Evolutionary conservation across 1,140 invertebrate species (phyloP).

Genomic region (Sinonovacula constricta): DNA sequence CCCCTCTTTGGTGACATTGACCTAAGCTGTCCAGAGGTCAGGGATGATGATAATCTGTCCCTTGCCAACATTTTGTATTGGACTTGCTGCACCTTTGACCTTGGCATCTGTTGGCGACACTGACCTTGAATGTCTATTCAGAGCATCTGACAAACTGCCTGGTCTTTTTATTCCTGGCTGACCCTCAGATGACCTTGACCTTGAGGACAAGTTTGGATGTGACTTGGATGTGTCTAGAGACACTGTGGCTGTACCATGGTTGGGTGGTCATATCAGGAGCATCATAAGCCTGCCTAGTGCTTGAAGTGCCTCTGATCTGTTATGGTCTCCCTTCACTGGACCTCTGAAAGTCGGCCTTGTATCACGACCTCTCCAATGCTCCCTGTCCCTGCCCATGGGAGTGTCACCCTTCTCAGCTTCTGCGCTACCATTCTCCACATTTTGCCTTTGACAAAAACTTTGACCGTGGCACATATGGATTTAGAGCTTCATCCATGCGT

Average conservation of each 20-base stretch:
- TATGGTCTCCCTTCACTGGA: constrained; percentile 41
- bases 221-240: constrained; percentile 25
- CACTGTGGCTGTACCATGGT: constrained; percentile 40
- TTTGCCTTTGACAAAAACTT: constrained; percentile 28
- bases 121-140: neutral
- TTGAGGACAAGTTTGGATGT: constrained; percentile 22
- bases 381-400: too few species aligned
- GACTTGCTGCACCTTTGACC: neutral
- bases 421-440: neutral
- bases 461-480: constrained; percentile 42
- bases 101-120: neutral
- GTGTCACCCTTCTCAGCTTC: too few species aligned
- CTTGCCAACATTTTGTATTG: neutral
- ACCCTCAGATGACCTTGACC: constrained; percentile 25
- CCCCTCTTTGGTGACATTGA: constrained; percentile 31
- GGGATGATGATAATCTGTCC: constrained; percentile 37
- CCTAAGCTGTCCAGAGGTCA: constrained; percentile 39
- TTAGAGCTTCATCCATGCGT: constrained; percentile 23
- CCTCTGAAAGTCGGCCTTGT: neutral
- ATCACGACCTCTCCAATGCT: neutral
- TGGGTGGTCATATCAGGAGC: neutral
- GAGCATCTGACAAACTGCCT: neutral
- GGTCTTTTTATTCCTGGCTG: neutral
- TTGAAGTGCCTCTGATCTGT: neutral
- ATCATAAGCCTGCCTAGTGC: neutral